A percentile compares a stretch with the other conserved stretches of the same genome.
These are phyloP conservation scores for Lithophane ornitopus DNA, from an alignment of 2,888 invertebrate genomes.

Conservation along the genomic window DNA sequence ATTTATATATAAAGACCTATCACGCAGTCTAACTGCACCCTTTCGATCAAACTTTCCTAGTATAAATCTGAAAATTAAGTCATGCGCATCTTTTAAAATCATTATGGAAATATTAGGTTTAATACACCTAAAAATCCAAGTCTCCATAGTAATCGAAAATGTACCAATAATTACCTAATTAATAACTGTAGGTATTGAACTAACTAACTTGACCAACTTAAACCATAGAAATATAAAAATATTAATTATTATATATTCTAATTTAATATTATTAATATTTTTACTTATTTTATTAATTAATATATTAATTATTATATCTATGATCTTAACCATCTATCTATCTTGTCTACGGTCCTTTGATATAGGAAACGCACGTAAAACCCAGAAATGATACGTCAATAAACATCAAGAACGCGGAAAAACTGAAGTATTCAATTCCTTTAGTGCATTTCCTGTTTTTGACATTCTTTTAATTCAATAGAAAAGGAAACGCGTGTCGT, in stretches of 20 bases:
- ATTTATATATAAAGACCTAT: no score
- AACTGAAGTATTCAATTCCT: slow-evolving; percentile 41
- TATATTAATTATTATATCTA: no score
- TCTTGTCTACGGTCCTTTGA: slow-evolving; percentile 20
- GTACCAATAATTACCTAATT: not conserved
- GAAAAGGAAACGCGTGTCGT: slow-evolving; percentile 59
- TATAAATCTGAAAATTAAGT: no score
- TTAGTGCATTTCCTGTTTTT: slow-evolving; percentile 63
- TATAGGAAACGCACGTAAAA: slow-evolving; percentile 25
- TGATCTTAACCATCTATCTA: not conserved
- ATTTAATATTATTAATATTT: no score
- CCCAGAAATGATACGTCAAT: slow-evolving; percentile 30
- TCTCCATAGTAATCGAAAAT: not conserved
- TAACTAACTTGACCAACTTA: not conserved
- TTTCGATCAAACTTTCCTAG: no score
- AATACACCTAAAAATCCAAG: not conserved
- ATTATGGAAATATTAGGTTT: no score
- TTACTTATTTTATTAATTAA: no score
- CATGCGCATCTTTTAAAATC: no score
- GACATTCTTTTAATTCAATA: slow-evolving; percentile 55
- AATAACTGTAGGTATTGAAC: not conserved
- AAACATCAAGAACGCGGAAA: slow-evolving; percentile 51
- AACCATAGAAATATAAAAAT: no score
- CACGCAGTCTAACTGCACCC: no score
- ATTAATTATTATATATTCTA: no score